phyloP scores from a whole-genome alignment of 2,888 invertebrate genomes.

The Polyommatus icarus region DNA sequence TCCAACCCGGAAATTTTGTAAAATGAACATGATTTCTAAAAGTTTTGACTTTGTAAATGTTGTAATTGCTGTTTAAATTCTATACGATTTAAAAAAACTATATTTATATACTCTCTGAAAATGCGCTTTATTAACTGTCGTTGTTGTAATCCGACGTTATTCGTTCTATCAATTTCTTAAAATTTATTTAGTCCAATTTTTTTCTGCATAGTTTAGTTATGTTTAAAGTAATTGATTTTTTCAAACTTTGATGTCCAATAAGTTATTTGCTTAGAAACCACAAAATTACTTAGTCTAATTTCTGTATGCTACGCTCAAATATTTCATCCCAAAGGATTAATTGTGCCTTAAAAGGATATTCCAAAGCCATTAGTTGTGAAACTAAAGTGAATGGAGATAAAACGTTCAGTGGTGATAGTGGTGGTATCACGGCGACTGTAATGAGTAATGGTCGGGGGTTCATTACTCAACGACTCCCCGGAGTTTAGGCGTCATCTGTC shows the following conservation, averaged over 20 bases:
- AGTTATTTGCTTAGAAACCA: no score
- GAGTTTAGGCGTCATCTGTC: slow-evolving; percentile 69
- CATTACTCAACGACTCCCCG: slow-evolving; percentile 70
- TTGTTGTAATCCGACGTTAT: no score
- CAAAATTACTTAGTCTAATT: background rate
- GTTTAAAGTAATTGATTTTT: no score
- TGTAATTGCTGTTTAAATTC: no score
- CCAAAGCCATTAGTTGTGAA: slow-evolving; percentile 12
- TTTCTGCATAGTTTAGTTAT: no score
- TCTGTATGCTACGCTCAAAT: background rate
- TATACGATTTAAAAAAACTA: no score
- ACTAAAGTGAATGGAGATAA: slow-evolving; percentile 31
- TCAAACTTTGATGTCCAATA: no score
- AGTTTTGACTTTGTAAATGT: background rate
- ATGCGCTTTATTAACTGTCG: no score
- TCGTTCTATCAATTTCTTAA: no score
- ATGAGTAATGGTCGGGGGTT: slow-evolving; percentile 57
- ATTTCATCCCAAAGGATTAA: slow-evolving; percentile 7
- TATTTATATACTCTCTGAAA: no score
- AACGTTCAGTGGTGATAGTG: slow-evolving; percentile 30
- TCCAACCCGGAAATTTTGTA: background rate
- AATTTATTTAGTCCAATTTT: no score
- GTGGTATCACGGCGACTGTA: slow-evolving; percentile 41
- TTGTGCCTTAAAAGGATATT: background rate
- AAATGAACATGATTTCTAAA: slow-evolving; percentile 4